Base-by-base conservation (phyloP, 2,797 vertebrate species). In the Emydoidea blandingii region DNA sequence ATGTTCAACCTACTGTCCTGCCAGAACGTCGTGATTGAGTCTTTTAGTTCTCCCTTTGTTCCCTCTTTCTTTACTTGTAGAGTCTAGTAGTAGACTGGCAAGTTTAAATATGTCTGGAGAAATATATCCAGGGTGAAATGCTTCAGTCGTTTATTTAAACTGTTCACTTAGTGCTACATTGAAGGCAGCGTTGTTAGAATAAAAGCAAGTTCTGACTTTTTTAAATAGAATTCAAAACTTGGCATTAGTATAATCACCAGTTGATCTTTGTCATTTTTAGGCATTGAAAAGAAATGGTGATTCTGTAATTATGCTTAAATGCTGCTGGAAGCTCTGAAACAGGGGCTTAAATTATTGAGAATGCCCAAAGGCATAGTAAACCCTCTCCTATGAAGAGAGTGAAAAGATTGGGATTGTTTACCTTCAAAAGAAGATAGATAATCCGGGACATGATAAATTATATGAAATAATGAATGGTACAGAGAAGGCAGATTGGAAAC, bases 401-500 rank as follows among this genome's bases (percentile, higher is more conserved):
- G 68, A 72, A 72, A 25, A 41, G 68, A 72, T 10, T 12, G 21
- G 21, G 4, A 41, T 41, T 72, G 10, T 72, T 21, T 41, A 41
- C 37, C 37, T 72, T 72, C 37, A 21, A 72, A 23, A 72, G 34
- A 72, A 72, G 23, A 21, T n/a, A 72, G 37, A 72, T 11, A 37
- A 72, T 27, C 74, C 49, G 12, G 25, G 14, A 47, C 65, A 23
- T 68, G 65, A 76, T 15, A 29, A 78, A 47, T 37, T 74, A 74
- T 78, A 16, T 47, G 41, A 47, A 78, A 78, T 76, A 74, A 27
- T 15, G 41, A 92, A 89, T n/a, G 19, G 9, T 72, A 37, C n/a
- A 72, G 19, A 37, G 50, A 93, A 95, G 89, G 89, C 89, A 92
- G 93, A 95, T 85, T 85, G 79, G 85, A 91, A 94, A 89, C 85